These are phyloP conservation scores for Bombus cullumanus DNA, from an alignment of 1,140 invertebrate species.

Conservation along the genomic window DNA sequence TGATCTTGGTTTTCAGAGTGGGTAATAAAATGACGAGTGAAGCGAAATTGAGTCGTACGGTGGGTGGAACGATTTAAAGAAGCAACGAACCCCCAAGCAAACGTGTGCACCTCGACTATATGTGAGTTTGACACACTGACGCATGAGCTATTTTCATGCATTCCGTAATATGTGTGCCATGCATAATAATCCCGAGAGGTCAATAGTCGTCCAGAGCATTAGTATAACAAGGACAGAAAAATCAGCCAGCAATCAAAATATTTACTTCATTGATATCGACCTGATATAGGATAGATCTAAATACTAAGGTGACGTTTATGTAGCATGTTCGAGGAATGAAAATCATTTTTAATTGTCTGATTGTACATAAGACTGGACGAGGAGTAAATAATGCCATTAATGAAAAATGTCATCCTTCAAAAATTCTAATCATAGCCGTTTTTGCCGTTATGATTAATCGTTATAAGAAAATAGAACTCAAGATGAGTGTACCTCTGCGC, in stretches of 20 bases:
- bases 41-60: background rate
- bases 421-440: conserved; percentile 23
- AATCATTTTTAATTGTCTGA: background rate
- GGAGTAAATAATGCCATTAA: background rate
- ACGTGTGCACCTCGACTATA: background rate
- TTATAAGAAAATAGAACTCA: conserved; percentile 45
- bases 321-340: background rate
- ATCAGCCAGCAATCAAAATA: background rate
- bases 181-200: conserved; percentile 57
- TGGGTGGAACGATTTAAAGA: conserved; percentile 42
- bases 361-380: no score
- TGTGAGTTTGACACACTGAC: conserved; percentile 55
- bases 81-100: conserved; percentile 48
- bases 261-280: background rate
- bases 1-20: background rate
- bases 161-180: conserved; percentile 65
- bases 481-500: background rate
- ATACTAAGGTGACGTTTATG: background rate
- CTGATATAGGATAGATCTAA: background rate
- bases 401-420: background rate
- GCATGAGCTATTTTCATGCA: conserved; percentile 69
- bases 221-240: conserved; percentile 23
- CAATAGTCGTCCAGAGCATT: conserved; percentile 62
- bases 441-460: conserved; percentile 44
- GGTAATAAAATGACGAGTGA: background rate